Percentiles rank a stretch among this genome's conserved stretches.
These are phyloP conservation scores for Holotrichia oblita DNA, from an alignment of 1,140 invertebrate genomes.

Conservation along the genomic window DNA sequence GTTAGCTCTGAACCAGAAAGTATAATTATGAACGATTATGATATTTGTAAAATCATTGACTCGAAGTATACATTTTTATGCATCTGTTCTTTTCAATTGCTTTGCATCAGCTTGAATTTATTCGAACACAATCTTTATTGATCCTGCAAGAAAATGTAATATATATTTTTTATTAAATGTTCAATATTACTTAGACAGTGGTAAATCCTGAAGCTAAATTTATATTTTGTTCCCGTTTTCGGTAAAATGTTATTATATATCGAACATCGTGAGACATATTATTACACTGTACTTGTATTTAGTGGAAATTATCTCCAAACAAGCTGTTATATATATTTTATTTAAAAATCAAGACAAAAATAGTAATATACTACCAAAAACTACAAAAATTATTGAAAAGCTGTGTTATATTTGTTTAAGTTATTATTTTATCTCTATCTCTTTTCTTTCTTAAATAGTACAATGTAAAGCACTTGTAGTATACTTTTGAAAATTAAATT, in stretches of 20 bases:
- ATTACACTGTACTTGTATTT: slow-evolving; percentile 25
- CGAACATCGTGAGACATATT: neutral
- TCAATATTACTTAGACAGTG: neutral
- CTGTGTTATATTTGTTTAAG: slow-evolving; percentile 32
- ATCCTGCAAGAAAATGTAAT: neutral
- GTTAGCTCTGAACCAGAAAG: too few species aligned
- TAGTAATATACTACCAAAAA: slow-evolving; percentile 2
- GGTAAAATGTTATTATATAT: slow-evolving; percentile 8
- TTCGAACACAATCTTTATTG: neutral
- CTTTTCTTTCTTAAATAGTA: slow-evolving; percentile 23
- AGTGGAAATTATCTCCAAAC: neutral
- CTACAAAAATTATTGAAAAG: slow-evolving; percentile 5
- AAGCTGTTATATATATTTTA: slow-evolving; percentile 9
- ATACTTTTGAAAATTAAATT: slow-evolving; percentile 40
- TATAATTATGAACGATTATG: too few species aligned
- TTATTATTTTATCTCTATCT: slow-evolving; percentile 21
- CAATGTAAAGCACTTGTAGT: slow-evolving; percentile 37
- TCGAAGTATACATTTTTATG: too few species aligned
- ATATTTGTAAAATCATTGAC: too few species aligned
- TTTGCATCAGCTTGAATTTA: neutral
- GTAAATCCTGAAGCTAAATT: neutral
- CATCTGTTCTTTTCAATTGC: neutral
- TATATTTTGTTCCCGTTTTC: slow-evolving; percentile 3
- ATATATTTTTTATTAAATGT: slow-evolving; percentile 27
- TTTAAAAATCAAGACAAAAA: neutral